Base-by-base conservation (phyloP, 2,888 invertebrate genomes). In the Caenorhabditis wallacei region DNA sequence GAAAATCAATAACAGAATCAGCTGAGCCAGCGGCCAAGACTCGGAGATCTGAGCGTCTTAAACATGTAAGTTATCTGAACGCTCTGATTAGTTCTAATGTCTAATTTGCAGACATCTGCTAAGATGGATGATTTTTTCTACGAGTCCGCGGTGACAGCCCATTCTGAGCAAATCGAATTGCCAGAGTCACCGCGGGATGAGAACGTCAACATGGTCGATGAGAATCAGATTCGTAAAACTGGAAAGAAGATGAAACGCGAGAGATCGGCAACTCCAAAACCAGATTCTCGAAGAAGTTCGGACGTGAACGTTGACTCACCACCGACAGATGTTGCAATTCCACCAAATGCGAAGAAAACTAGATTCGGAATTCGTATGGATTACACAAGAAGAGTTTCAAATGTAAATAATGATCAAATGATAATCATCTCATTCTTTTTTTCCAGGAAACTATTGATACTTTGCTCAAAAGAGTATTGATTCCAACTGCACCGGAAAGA, bases 361-460 rank as follows among this genome's bases (percentile, higher is more conserved):
- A 3, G 46, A n/a, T 46, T 46, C n/a, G 40, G 40, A 40, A n/a
- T 24, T 1, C 63, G 64, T 1, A 51, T 30, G 10, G 64, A 64
- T 13, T 64, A 64, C 20, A 48, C 64, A 1, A 48, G 48, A 51
- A 48, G 64, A 35, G 51, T 64, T 48, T 51, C 64, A 4, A 48
- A 64, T 37, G 71, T 71, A 35, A 46, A 59, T 37, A 22, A 54
- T 24, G 3, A 40, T n/a, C 13, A 4, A 40, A 16, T 8, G 2
- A 8, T 5, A 13, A 5, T 40, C 5, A 13, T 40, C 24, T 53
- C 1, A 24, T 24, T 54, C 13, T 68, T 13, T 53, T 26, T 43
- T 69, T 69, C 35, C 78, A 78, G 78, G 20, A 61, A 35, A 24
- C 43, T 1, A 24, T 63, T 2, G 8, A 40, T 0, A 22, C 37